Evolutionary conservation across 2,888 invertebrate species (phyloP).

Genomic region (Ennomos quercinarius): DNA sequence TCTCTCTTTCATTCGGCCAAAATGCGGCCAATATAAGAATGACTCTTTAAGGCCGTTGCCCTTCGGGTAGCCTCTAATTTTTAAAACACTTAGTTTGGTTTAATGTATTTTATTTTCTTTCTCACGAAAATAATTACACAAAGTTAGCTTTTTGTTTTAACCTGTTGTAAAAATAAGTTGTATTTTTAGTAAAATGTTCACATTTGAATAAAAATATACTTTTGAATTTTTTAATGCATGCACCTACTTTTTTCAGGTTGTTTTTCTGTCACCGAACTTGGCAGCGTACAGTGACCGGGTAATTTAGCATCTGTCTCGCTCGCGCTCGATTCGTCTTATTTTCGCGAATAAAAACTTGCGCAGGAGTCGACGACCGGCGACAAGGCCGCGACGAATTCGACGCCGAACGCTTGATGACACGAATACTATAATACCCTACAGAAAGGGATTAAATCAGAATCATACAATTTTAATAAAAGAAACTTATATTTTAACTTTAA

Average conservation of each 20-base stretch:
- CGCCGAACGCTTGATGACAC: constrained; percentile 38
- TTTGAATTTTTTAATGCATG: too few relatives aligned
- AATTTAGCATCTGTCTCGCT: constrained; percentile 40
- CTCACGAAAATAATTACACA: too few relatives aligned
- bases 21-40: constrained; percentile 84
- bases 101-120: too few relatives aligned
- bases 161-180: too few relatives aligned
- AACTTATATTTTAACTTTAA: too few relatives aligned
- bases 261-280: constrained; percentile 23
- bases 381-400: constrained; percentile 80
- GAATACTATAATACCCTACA: constrained; percentile 16
- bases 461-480: constrained; percentile 5
- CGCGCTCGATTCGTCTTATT: constrained; percentile 52
- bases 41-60: constrained; percentile 80
- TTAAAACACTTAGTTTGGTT: constrained; percentile 18
- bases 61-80: constrained; percentile 59
- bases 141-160: too few relatives aligned
- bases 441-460: constrained; percentile 15
- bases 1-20: constrained; percentile 75
- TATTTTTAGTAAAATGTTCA: too few relatives aligned
- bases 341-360: constrained; percentile 61
- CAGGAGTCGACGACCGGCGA: constrained; percentile 70
- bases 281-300: constrained; percentile 28
- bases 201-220: too few relatives aligned
- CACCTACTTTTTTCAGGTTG: neutral